phyloP scores from a whole-genome alignment of 2,888 invertebrate species.

The Drosophila mimetica region DNA sequence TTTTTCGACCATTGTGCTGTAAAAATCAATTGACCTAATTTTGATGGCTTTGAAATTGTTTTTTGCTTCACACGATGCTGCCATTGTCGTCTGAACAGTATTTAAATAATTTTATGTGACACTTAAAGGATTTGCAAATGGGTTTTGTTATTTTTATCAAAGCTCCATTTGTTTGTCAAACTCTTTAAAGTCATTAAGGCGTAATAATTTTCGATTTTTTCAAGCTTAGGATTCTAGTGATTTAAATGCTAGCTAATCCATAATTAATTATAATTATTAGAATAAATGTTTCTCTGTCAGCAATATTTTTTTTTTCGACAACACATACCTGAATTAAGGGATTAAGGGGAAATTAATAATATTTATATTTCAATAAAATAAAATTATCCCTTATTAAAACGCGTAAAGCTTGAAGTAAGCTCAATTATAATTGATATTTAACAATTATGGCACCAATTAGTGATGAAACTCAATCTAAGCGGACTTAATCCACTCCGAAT shows the following conservation, averaged over 20 bases:
- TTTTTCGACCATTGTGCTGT: slow-evolving; percentile 22
- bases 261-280: background rate
- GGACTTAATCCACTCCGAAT: slow-evolving; percentile 22
- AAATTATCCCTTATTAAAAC: slow-evolving; percentile 3
- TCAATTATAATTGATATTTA: slow-evolving; percentile 2
- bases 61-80: slow-evolving; percentile 1
- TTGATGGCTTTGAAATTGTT: slow-evolving; percentile 27
- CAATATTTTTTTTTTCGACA: background rate
- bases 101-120: slow-evolving; percentile 32
- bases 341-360: background rate
- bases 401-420: slow-evolving; percentile 9
- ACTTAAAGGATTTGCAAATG: slow-evolving; percentile 11
- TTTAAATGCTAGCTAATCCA: background rate
- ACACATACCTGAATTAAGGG: background rate
- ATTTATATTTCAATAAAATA: slow-evolving; percentile 15
- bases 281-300: background rate
- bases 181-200: slow-evolving; percentile 2
- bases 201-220: slow-evolving; percentile 1
- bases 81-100: slow-evolving; percentile 21
- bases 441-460: slow-evolving; percentile 28
- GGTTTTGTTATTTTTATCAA: slow-evolving; percentile 7
- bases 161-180: background rate
- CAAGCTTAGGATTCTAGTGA: background rate
- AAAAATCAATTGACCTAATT: slow-evolving; percentile 42
- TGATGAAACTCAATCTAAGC: slow-evolving; percentile 3